Evolutionary conservation across 2,113 vertebrate species (phyloP).

Genomic region (Planiliza haematocheilus): DNA sequence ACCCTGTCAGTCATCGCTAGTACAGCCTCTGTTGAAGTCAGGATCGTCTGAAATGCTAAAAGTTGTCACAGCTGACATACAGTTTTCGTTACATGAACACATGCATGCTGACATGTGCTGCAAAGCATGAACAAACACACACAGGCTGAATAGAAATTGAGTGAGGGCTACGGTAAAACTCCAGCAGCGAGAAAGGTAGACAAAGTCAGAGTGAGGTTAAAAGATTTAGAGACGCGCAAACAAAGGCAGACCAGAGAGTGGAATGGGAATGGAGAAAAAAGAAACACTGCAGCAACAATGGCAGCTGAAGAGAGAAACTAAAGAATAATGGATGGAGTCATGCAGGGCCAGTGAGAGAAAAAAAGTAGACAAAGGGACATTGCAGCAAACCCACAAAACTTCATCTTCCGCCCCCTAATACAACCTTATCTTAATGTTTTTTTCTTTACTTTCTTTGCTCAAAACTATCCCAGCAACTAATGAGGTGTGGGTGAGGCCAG

Average conservation of each 20-base stretch:
- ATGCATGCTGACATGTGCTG: background rate
- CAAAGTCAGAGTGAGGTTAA: conserved; percentile 23
- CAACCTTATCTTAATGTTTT: conserved; percentile 1
- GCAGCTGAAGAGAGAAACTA: conserved; percentile 22
- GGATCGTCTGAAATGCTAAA: conserved; percentile 38
- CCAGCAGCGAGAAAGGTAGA: background rate
- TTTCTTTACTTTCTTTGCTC: conserved; percentile 37
- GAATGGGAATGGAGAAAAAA: conserved; percentile 3
- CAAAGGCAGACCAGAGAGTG: conserved; percentile 10
- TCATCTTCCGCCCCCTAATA: conserved; percentile 7
- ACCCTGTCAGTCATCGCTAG: conserved; percentile 34
- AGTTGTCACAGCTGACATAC: conserved; percentile 33
- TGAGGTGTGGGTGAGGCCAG: conserved; percentile 48
- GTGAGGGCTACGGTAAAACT: conserved; percentile 23
- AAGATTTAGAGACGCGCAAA: conserved; percentile 22
- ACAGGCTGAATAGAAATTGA: conserved; percentile 21
- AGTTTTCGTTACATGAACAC: conserved; percentile 4
- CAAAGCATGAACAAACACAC: conserved; percentile 1
- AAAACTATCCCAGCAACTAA: conserved; percentile 51
- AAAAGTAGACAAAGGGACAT: conserved; percentile 5
- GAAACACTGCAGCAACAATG: conserved; percentile 34
- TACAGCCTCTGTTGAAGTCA: background rate
- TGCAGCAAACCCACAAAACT: conserved; percentile 47
- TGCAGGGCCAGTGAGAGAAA: conserved; percentile 23
- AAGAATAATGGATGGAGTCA: conserved; percentile 59